These are phyloP conservation scores for Drosophila takahashii DNA, from an alignment of 1,140 invertebrate genomes.

Conservation along the genomic window DNA sequence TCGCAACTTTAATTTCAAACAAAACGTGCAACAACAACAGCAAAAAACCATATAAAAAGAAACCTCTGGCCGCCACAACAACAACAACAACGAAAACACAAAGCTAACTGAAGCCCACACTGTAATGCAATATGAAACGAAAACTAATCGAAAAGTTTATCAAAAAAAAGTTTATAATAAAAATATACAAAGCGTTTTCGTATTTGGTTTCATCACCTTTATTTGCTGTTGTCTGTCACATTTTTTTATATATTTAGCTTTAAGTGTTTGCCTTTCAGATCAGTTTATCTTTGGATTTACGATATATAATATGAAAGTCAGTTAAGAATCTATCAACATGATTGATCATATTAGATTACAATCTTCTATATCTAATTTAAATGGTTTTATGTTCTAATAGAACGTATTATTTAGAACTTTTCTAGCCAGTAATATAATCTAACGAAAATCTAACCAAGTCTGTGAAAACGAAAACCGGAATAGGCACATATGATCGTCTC, in stretches of 20 bases:
- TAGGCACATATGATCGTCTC: neutral
- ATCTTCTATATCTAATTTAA: too few species aligned
- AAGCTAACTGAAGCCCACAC: slow-evolving; percentile 25
- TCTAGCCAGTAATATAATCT: neutral
- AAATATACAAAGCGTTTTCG: slow-evolving; percentile 22
- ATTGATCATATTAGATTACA: too few species aligned
- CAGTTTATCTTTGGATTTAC: neutral
- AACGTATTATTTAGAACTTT: neutral
- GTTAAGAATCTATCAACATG: neutral
- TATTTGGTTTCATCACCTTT: neutral
- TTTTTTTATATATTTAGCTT: neutral
- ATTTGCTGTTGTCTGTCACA: neutral
- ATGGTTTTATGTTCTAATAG: too few species aligned
- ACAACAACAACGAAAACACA: slow-evolving; percentile 14
- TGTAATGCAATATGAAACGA: slow-evolving; percentile 55
- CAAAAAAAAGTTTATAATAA: slow-evolving; percentile 48
- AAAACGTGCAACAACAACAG: slow-evolving; percentile 26
- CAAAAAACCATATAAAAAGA: slow-evolving; percentile 19
- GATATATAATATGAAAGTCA: neutral
- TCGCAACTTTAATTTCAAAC: slow-evolving; percentile 74
- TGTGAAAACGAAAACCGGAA: slow-evolving; percentile 10
- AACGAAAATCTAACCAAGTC: neutral
- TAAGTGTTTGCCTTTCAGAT: neutral
- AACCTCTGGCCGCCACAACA: slow-evolving; percentile 2
- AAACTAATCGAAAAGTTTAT: slow-evolving; percentile 65